Percentiles rank a stretch among this genome's conserved stretches.
These are phyloP conservation scores for Palythoa heliodiscus DNA, from an alignment of 92 coral and sea anemone species.

Conservation along the genomic window DNA sequence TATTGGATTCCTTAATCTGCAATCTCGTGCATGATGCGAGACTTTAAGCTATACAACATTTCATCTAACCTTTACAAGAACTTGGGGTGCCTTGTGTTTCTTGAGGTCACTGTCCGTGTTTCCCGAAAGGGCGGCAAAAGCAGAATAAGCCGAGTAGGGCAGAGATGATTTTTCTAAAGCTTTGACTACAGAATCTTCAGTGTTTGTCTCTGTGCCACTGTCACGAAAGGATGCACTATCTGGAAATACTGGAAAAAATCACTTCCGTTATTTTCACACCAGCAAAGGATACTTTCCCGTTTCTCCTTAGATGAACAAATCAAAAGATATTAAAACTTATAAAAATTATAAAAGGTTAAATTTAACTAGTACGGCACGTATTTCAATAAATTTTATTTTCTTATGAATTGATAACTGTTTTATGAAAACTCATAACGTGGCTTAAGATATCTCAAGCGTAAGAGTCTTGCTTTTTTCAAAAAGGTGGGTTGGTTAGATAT, in stretches of 20 bases:
- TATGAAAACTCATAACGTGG: too few species aligned
- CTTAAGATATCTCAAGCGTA: too few species aligned
- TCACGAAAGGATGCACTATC: slow-evolving; percentile 10
- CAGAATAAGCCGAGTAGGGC: slow-evolving; percentile 62
- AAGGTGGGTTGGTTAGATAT: too few species aligned
- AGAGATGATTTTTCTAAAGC: slow-evolving; percentile 41
- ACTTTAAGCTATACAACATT: not conserved
- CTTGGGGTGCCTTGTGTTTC: slow-evolving; percentile 43
- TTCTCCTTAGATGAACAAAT: too few species aligned
- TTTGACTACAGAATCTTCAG: slow-evolving; percentile 33
- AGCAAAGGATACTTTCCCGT: not conserved
- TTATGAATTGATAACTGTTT: too few species aligned
- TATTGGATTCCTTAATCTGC: too few species aligned
- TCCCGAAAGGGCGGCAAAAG: slow-evolving; percentile 80
- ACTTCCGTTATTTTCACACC: not conserved
- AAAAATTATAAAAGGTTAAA: too few species aligned
- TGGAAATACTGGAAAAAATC: slow-evolving; percentile 46
- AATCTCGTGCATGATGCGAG: not conserved
- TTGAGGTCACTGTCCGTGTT: slow-evolving; percentile 62
- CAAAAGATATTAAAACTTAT: too few species aligned
- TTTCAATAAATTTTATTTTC: too few species aligned
- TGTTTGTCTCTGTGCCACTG: not conserved
- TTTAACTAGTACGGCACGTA: too few species aligned
- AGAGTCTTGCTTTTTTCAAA: too few species aligned
- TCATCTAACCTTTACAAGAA: slow-evolving; percentile 46